These are phyloP conservation scores for Orius insidiosus DNA, from an alignment of 1,140 invertebrate genomes.

Conservation along the genomic window DNA sequence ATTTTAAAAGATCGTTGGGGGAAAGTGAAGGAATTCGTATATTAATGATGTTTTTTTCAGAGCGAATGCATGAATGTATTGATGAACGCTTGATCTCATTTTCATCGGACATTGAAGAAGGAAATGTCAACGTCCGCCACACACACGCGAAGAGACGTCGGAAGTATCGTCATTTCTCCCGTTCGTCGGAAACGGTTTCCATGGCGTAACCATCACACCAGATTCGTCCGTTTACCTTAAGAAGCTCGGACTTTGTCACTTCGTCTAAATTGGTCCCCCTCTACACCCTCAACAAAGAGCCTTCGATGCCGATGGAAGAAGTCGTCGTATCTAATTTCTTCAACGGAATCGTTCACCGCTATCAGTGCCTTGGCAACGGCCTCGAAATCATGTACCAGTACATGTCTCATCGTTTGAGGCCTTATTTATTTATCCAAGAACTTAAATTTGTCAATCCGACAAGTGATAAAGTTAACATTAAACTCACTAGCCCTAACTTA, in stretches of 20 bases:
- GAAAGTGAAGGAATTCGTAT: too few species aligned
- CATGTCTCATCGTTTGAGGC: slow-evolving; percentile 61
- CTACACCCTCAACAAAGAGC: slow-evolving; percentile 25
- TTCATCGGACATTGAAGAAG: slow-evolving; percentile 35
- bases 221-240: slow-evolving; percentile 50
- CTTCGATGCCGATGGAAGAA: slow-evolving; percentile 25
- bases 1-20: too few species aligned
- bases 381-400: slow-evolving; percentile 48
- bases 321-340: slow-evolving; percentile 45
- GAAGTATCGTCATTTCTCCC: slow-evolving; percentile 44
- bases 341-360: slow-evolving; percentile 47
- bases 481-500: slow-evolving; percentile 1
- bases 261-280: slow-evolving; percentile 56
- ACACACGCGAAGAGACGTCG: slow-evolving; percentile 32
- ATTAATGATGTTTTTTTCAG: slow-evolving; percentile 25
- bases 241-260: slow-evolving; percentile 49
- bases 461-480: slow-evolving; percentile 18
- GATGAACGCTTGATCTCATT: slow-evolving; percentile 41
- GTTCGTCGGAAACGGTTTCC: slow-evolving; percentile 62
- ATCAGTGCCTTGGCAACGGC: slow-evolving; percentile 43
- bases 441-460: slow-evolving; percentile 58
- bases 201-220: slow-evolving; percentile 44
- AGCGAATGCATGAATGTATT: slow-evolving; percentile 42
- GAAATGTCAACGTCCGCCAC: slow-evolving; percentile 49
- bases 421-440: slow-evolving; percentile 62